phyloP scores from a whole-genome alignment of 2,888 invertebrate species.

The Falcaria lacertinaria region DNA sequence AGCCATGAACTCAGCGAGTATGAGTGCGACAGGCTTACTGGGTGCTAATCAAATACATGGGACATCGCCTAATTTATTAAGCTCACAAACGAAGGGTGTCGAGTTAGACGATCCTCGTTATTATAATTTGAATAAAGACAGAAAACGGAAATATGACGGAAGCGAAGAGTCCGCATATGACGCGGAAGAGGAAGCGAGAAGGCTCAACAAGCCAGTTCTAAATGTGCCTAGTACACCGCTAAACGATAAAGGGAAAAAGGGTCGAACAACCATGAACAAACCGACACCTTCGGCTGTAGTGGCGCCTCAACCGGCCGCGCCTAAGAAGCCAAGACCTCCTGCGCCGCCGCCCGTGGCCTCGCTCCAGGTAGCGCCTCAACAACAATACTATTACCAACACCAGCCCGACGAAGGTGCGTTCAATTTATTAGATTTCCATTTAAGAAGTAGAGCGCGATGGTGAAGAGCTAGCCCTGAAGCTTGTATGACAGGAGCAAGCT shows the following conservation, averaged over 20 bases:
- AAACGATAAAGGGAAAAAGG: slow-evolving; percentile 70
- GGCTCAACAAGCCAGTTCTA: slow-evolving; percentile 72
- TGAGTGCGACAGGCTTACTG: slow-evolving; percentile 64
- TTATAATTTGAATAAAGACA: slow-evolving; percentile 85
- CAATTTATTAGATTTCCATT: slow-evolving; percentile 79
- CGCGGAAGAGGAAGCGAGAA: slow-evolving; percentile 74
- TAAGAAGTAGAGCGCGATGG: slow-evolving; percentile 80
- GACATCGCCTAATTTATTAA: slow-evolving; percentile 51
- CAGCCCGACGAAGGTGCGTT: slow-evolving; percentile 81
- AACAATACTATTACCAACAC: slow-evolving; percentile 79
- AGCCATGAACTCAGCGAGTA: slow-evolving; percentile 55
- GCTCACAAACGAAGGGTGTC: slow-evolving; percentile 59
- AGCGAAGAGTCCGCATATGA: slow-evolving; percentile 83
- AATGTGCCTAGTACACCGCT: slow-evolving; percentile 74
- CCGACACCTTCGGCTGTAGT: slow-evolving; percentile 61
- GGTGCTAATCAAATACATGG: slow-evolving; percentile 69
- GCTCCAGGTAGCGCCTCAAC: slow-evolving; percentile 69
- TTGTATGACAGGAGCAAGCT: slow-evolving; percentile 81
- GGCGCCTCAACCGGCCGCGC: slow-evolving; percentile 68
- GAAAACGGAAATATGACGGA: slow-evolving; percentile 84
- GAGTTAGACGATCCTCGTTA: slow-evolving; percentile 86
- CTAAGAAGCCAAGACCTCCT: slow-evolving; percentile 70
- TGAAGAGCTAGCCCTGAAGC: slow-evolving; percentile 80
- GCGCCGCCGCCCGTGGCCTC: slow-evolving; percentile 65
- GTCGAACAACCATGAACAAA: slow-evolving; percentile 50